Conservation (phyloP, 2,113 vertebrate genomes). For the Myocastor coypus region DNA sequence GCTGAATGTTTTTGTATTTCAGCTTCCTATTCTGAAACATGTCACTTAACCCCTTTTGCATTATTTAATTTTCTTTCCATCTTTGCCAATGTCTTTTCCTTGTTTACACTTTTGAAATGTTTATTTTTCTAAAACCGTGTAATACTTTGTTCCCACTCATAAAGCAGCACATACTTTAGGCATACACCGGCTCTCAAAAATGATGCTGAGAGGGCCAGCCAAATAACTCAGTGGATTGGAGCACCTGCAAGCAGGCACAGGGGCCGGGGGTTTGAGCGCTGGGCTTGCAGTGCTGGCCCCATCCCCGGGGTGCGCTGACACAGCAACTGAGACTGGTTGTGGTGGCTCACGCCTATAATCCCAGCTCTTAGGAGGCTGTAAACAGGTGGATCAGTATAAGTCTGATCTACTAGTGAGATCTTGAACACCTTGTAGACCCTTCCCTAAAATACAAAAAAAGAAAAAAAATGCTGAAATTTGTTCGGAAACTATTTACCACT, state of each 20-base stretch:
- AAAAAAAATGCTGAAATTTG: conserved; percentile 40
- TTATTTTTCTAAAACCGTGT: not conserved
- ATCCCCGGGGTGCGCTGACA: no score
- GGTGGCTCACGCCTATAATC: no score
- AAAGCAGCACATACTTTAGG: not conserved
- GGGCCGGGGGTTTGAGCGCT: no score
- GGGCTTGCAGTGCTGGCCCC: no score
- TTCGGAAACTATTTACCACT: not conserved
- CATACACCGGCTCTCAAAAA: not conserved
- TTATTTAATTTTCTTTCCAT: not conserved
- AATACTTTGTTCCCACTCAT: not conserved
- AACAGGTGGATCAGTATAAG: no score
- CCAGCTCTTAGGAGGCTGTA: no score
- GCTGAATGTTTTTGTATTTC: not conserved
- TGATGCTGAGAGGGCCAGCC: not conserved
- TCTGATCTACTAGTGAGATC: no score
- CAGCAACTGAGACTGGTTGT: no score
- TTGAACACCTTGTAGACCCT: no score
- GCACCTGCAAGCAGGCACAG: no score
- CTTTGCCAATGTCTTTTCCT: not conserved
- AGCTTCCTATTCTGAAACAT: not conserved
- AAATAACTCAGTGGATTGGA: no score
- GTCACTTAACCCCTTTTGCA: not conserved
- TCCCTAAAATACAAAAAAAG: no score
- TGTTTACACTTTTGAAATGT: conserved; percentile 5